Base-by-base conservation (phyloP, 2,888 invertebrate genomes). In the Platycheirus albimanus region DNA sequence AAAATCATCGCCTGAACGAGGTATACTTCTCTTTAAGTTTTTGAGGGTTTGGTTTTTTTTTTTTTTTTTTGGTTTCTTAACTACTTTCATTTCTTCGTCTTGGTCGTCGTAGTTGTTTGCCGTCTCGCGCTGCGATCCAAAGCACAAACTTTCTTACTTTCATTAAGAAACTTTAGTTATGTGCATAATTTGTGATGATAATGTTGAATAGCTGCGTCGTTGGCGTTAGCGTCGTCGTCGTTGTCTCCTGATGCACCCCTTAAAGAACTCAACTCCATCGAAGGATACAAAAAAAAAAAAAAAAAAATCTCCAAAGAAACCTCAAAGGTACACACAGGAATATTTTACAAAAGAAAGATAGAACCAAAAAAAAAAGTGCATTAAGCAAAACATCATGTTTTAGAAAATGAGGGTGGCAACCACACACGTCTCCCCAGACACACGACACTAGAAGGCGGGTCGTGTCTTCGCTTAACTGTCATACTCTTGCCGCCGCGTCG, bases 151-250 rank as follows among this genome's bases (percentile, higher is more conserved):
- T 83, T 78, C 78, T 56, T 83, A 78, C 83, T 83, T 83, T 83
- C 83, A 83, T 83, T 78, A 83, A 78, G 69, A 78, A 83, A 83
- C 77, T 83, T 83, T 78, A 83, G 83, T 78, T 83, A 83, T 83
- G 83, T 83, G 83, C 83, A 83, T 83, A 83, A 83, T 78, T 83
- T 78, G 72, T 36, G 72, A 69, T 69, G 66, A 72, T 83, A 83
- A 83, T 83, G 77, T 77, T 67, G 41, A 74, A 47, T 56, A 36
- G 30, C 13, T 28, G 13, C 38, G 47, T 47, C 36, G 33, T 36
- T 13, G 56, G 30, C 52, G 36, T 33, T n/a, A n/a, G n/a, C n/a
- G n/a, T 5, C 7, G 17, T 33, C 8, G 8, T 5, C 11, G 7
- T 43, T 8, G 13, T 1, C 3, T 0, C 28, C 1, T 15, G 3